Evolutionary conservation across 1,140 invertebrate genomes (phyloP), one percentile per base, ranked within the genome.

Genomic region (Drosophila seguyi): DNA sequence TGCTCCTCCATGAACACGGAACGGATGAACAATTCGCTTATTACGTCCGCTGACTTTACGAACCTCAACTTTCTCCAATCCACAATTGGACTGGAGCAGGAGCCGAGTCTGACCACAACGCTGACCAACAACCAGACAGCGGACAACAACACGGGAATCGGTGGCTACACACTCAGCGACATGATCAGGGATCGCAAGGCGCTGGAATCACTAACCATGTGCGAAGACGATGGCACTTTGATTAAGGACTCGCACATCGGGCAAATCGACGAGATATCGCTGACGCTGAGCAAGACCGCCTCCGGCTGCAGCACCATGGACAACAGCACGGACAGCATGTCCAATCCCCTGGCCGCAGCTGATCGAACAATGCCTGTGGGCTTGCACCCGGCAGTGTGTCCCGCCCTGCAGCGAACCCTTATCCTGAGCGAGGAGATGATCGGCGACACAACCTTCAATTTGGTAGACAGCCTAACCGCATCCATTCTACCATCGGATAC

Each of bases 31-130:
- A 92, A 81, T 47, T 92, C 91, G 3, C 62, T 92, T 0, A 92
- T 92, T n/a, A 92, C 81, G n/a, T 92, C 92, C 13, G 90, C 90
- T 6, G 92, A 92, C 58, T 92, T 92, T 27, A 91, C 86, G 10
- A 92, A 92, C 71, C 67, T 92, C 22, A 92, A 90, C 47, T 92
- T 92, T 47, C 72, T 92, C 18, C 91, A 92, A 50, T 91, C 91
- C 5, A 91, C 79, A 1, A 69, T 83, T 10, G 81, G 91, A 18
- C 34, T 90, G 31, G 90, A 90, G 20, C 63, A 72, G 22, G 62
- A 81, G 10, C 53, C 85, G 18, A 83, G 79, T 53, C 47, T 79
- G 6, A 77, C 87, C 18, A 63, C 74, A 18, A 79, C 82, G 13
- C 50, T 79, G 31, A 81, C 75, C 39, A 62, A 71, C 22, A 78